These are phyloP conservation scores for Heptranchias perlo DNA, from an alignment of 2,113 vertebrate species.

Conservation along the genomic window DNA sequence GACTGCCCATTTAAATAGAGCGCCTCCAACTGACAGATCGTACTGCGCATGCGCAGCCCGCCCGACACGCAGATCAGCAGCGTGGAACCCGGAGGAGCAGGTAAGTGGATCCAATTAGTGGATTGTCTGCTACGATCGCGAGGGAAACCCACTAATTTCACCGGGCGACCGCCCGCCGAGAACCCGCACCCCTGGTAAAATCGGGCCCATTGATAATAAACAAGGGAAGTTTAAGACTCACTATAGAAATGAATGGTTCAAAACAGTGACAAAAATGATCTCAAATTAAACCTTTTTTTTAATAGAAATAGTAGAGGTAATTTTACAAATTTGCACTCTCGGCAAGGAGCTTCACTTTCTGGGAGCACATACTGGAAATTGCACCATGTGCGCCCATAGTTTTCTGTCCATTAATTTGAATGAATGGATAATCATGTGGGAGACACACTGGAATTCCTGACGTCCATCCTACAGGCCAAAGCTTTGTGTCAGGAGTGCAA, in stretches of 20 bases:
- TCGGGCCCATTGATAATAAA: background rate
- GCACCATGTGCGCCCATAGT: background rate
- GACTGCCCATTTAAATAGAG: too few species aligned
- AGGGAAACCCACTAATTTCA: too few species aligned
- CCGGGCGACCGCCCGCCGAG: too few species aligned
- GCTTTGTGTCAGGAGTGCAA: too few species aligned
- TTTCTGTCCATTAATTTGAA: background rate
- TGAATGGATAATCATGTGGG: too few species aligned
- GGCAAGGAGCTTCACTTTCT: background rate
- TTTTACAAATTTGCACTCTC: background rate
- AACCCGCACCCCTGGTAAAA: too few species aligned
- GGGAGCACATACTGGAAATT: background rate
- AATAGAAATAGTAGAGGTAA: background rate
- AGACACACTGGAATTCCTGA: background rate
- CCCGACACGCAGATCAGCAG: too few species aligned
- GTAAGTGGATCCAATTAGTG: too few species aligned
- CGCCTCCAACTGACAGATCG: too few species aligned
- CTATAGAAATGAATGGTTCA: background rate
- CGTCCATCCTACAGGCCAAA: background rate
- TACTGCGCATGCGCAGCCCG: too few species aligned
- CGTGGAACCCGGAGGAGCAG: too few species aligned
- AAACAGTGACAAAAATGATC: background rate
- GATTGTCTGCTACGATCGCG: too few species aligned
- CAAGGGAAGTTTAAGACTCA: background rate
- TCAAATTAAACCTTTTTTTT: background rate